Base-by-base conservation (phyloP, 1,140 invertebrate genomes). In the Prorops nasuta region DNA sequence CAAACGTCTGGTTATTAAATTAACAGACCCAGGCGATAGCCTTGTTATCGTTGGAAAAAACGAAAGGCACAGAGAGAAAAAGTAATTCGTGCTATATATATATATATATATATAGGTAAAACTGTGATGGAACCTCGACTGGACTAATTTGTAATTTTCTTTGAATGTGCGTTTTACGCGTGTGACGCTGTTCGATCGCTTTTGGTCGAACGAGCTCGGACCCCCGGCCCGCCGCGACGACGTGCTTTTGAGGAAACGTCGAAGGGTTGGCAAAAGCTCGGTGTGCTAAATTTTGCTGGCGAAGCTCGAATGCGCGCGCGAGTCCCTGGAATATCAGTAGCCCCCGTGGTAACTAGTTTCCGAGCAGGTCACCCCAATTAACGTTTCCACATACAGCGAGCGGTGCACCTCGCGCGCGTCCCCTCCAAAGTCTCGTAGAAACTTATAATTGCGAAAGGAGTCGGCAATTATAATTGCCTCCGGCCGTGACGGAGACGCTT, bases 391-490 rank as follows among this genome's bases (percentile, higher is more conserved):
- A 72, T 73, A 71, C 60, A 74, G 55, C 57, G 42, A 64, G 51
- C 49, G 60, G 43, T 44, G 47, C 45, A 49, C 16, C 39, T 15
- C 53, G 55, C 54, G 40, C 56, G 52, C 58, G 49, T 42, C 52
- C 56, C 54, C 60, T 51, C 65, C 60, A 55, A 64, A 68, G 62
- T 66, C 70, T 72, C 68, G 63, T 55, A 66, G 69, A 76, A 77
- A 77, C 75, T 77, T 77, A 76, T 77, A 77, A 77, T 77, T 77
- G 72, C 75, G 63, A 77, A 76, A 77, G 74, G 75, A 76, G 74
- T 66, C 66, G 68, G 72, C 75, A 75, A 77, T 77, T 77, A 77
- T 77, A 77, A 77, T 77, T 77, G 74, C 74, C 66, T 60, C 59
- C 51, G 53, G 49, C 52, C 58, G n/a, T n/a, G 56, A 55, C 58